phyloP scores from a whole-genome alignment of 2,797 vertebrate genomes.

The Steatocranus sp. region DNA sequence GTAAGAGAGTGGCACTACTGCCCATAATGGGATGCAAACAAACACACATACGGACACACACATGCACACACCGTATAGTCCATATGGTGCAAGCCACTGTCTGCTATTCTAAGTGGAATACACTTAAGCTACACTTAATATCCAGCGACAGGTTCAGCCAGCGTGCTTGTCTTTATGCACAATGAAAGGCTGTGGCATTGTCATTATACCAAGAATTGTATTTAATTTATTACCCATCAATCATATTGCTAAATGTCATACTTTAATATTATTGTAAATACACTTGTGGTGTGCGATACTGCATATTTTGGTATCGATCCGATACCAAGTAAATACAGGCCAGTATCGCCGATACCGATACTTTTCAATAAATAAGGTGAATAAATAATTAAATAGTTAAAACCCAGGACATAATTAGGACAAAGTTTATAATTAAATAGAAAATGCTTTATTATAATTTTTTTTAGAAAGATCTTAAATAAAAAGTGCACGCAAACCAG shows the following conservation, averaged over 20 bases:
- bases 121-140: background rate
- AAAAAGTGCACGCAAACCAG: too few relatives aligned
- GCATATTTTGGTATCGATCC: background rate
- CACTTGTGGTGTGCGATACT: background rate
- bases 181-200: background rate
- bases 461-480: too few relatives aligned
- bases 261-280: background rate
- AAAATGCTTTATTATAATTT: too few relatives aligned
- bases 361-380: too few relatives aligned
- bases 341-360: background rate
- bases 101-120: background rate
- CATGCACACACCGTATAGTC: background rate
- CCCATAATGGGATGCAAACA: background rate
- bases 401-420: too few relatives aligned
- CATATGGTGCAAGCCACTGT: conserved; percentile 1
- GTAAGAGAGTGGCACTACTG: conserved; percentile 2
- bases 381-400: too few relatives aligned
- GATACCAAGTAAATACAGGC: background rate
- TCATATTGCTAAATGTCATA: rapidly evolving
- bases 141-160: background rate
- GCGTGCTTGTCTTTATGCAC: background rate
- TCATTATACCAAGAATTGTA: background rate
- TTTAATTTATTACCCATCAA: background rate
- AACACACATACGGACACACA: background rate
- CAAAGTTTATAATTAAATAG: too few relatives aligned